These are phyloP conservation scores for Cotesia congregata DNA, from an alignment of 2,888 invertebrate species.

Conservation along the genomic window DNA sequence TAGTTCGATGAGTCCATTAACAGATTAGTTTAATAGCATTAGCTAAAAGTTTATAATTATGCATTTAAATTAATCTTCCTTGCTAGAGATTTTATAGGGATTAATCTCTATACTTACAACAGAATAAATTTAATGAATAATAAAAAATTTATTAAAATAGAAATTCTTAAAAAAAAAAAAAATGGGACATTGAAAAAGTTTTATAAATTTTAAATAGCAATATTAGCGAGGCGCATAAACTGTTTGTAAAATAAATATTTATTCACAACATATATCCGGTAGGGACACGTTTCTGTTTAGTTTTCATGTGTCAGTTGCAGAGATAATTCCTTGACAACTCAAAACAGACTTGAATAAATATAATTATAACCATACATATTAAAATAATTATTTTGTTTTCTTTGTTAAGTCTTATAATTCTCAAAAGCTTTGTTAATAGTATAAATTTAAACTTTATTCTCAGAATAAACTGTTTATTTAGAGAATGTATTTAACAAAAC, in stretches of 20 bases:
- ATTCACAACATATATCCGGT: neutral
- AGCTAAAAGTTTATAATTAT: neutral
- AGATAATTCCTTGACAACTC: neutral
- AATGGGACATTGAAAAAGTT: no score
- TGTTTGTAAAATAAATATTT: neutral
- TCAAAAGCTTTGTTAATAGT: neutral
- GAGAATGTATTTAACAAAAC: no score
- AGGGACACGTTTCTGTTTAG: neutral
- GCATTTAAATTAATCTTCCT: neutral
- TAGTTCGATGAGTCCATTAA: neutral
- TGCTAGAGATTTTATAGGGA: neutral
- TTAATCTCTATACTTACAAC: neutral
- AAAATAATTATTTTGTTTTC: neutral
- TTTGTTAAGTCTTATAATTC: neutral
- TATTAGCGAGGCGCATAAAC: neutral
- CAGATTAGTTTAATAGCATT: neutral
- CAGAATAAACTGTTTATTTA: no score
- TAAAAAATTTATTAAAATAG: no score
- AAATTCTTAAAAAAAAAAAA: no score
- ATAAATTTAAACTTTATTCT: neutral
- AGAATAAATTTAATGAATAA: no score
- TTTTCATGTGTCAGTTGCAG: constrained; percentile 1
- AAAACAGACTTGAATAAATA: neutral
- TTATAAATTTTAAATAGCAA: no score
- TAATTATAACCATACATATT: neutral